Evolutionary conservation across 2,888 invertebrate genomes (phyloP).

Genomic region (Acrocera orbiculus): DNA sequence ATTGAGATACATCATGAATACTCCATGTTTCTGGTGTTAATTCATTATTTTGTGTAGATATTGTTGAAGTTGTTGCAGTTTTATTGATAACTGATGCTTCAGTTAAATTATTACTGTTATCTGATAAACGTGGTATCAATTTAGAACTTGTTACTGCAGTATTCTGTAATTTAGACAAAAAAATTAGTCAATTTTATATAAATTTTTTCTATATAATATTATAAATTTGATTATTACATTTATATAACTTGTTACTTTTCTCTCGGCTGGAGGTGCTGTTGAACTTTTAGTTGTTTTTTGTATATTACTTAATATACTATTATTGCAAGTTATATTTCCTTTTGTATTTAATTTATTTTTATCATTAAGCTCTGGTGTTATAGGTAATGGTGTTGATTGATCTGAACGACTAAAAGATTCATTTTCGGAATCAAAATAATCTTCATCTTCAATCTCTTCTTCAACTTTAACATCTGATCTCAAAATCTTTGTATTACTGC

Average conservation of each 20-base stretch:
- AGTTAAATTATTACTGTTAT: conserved; percentile 18
- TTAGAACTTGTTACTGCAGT: conserved; percentile 34
- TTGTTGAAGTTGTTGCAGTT: neutral
- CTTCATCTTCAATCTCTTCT: conserved; percentile 20
- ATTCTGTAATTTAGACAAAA: conserved; percentile 20
- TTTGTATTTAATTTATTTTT: neutral
- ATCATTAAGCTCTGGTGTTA: conserved; percentile 10
- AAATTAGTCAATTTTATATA: neutral
- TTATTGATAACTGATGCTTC: neutral
- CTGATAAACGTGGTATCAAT: conserved; percentile 38
- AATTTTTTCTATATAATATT: conserved; percentile 1
- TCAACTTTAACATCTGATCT: conserved; percentile 25
- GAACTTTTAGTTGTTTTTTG: conserved; percentile 28
- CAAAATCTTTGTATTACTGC: no score
- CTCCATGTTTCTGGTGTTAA: conserved; percentile 55
- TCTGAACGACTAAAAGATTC: conserved; percentile 20
- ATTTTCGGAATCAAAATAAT: conserved; percentile 17
- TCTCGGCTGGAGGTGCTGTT: conserved; percentile 36
- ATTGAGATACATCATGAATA: conserved; percentile 71
- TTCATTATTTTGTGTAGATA: conserved; percentile 14
- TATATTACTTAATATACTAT: conserved; percentile 17
- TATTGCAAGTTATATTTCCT: conserved; percentile 6
- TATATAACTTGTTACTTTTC: conserved; percentile 44
- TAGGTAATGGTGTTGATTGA: conserved; percentile 17
- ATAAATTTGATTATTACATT: conserved; percentile 31